Evolutionary conservation across 2,888 invertebrate genomes (phyloP).

Genomic region (Heptascelio sp.): DNA sequence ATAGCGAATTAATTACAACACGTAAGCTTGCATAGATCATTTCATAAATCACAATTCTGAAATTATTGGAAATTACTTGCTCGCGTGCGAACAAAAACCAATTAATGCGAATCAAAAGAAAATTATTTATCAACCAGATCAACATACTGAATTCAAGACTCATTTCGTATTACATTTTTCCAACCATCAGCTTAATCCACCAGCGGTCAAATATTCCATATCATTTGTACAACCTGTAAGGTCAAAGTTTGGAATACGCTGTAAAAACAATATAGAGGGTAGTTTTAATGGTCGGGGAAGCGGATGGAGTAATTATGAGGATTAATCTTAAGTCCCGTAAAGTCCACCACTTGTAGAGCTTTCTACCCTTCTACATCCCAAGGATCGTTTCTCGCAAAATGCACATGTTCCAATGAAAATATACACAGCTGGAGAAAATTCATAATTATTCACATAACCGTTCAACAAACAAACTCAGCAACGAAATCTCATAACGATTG

Average conservation of each 20-base stretch:
- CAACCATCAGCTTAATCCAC: constrained; percentile 45
- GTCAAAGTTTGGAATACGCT: constrained; percentile 70
- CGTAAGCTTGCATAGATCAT: too few relatives aligned
- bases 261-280: constrained; percentile 81
- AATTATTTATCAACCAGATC: too few relatives aligned
- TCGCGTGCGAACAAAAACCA: too few relatives aligned
- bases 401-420: constrained; percentile 45
- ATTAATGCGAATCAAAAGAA: too few relatives aligned
- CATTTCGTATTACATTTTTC: constrained; percentile 1
- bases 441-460: neutral
- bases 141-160: too few relatives aligned
- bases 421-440: neutral
- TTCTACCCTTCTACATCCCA: constrained; percentile 45
- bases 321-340: constrained; percentile 84
- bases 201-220: constrained; percentile 45
- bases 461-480: neutral
- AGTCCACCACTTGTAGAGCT: constrained; percentile 84
- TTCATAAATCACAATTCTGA: too few relatives aligned
- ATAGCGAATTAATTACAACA: too few relatives aligned
- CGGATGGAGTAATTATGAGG: constrained; percentile 83
- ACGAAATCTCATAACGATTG: neutral
- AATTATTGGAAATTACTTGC: too few relatives aligned
- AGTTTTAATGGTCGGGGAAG: constrained; percentile 69
- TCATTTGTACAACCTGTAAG: constrained; percentile 50
- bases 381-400: constrained; percentile 36